Percentiles rank a stretch among this genome's conserved stretches.
These are phyloP conservation scores for Pandemis heparana DNA, from an alignment of 2,888 invertebrate genomes.

Conservation along the genomic window DNA sequence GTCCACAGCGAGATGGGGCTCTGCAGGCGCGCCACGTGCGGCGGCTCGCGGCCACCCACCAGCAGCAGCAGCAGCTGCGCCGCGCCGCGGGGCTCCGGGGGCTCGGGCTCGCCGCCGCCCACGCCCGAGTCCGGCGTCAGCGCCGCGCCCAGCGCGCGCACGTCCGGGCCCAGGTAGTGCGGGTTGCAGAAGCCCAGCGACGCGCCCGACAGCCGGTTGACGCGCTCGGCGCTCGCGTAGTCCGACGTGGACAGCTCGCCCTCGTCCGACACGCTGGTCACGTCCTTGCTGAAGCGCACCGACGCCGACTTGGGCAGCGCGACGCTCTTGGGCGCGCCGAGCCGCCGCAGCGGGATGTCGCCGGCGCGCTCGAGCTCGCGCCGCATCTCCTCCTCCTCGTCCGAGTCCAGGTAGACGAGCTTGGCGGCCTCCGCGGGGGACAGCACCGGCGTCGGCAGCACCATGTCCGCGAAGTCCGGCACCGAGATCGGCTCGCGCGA, in stretches of 20 bases:
- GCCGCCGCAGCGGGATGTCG: slow-evolving; percentile 82
- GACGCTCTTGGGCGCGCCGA: slow-evolving; percentile 69
- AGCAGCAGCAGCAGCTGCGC: slow-evolving; percentile 63
- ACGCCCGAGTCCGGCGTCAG: slow-evolving; percentile 88
- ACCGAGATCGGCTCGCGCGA: slow-evolving; percentile 90
- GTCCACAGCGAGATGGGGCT: slow-evolving; percentile 93
- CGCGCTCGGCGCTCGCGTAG: slow-evolving; percentile 90
- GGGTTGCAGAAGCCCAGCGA: slow-evolving; percentile 90
- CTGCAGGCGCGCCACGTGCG: slow-evolving; percentile 91
- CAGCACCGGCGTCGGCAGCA: slow-evolving; percentile 87
- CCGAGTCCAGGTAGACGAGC: slow-evolving; percentile 89
- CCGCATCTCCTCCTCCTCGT: slow-evolving; percentile 84
- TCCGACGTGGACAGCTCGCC: slow-evolving; percentile 89
- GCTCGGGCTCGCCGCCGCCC: slow-evolving; percentile 69
- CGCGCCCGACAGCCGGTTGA: slow-evolving; percentile 83
- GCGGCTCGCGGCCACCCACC: slow-evolving; percentile 60
- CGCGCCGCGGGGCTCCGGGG: slow-evolving; percentile 57
- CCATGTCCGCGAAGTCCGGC: slow-evolving; percentile 89
- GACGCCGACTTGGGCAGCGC: slow-evolving; percentile 86
- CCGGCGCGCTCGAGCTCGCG: slow-evolving; percentile 62
- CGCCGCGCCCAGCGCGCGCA: slow-evolving; percentile 89
- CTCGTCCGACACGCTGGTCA: slow-evolving; percentile 75
- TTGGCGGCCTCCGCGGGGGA: slow-evolving; percentile 89
- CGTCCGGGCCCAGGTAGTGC: slow-evolving; percentile 90
- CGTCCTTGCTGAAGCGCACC: slow-evolving; percentile 83